Evolutionary conservation across 1,140 invertebrate species (phyloP), one percentile per base, ranked within the genome.

Genomic region (Hydropsyche tenuis): DNA sequence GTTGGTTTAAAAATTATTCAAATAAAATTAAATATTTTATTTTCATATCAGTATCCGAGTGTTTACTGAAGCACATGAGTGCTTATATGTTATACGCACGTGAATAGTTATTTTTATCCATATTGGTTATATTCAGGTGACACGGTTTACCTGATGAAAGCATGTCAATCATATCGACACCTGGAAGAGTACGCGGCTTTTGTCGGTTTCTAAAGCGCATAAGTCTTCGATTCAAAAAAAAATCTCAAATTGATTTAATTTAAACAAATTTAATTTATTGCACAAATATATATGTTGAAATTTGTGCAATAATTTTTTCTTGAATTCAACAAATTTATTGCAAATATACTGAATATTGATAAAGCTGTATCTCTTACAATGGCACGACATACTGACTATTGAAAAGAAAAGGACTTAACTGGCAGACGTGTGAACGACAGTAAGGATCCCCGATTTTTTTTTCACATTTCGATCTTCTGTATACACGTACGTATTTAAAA

Each of bases 91-190:
- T 48, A 69, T 23, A 69, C 23, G 23, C 25, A 69, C 23, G 48
- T 69, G 25, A 20, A 66, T 45, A 66, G 11, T 22, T 63, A 65
- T 16, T 30, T 63, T 30, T 63, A 25, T 25, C 16, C 12, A 25
- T 65, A 16, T 43, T 20, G 42, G 18, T 18, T 65, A 11, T n/a
- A 65, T 65, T 65, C 42, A 7, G 27, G 42, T 65, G 30, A 65
- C 30, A 43, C 5, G 16, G 63, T 43, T 65, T 65, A 65, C 63
- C 63, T 71, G 27, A 48, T 71, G 69, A 71, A 56, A 46, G 53
- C 30, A 46, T 69, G 75, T 72, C 75, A 76, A 76, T 76, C 75
- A 76, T 72, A 76, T 73, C 48, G 75, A 76, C 75, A 76, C 75
- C 72, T 76, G 75, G 75, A 70, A 14, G 68, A 73, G 43, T 20